These are phyloP conservation scores for Xiphydria camelus DNA, from an alignment of 2,888 invertebrate genomes.

Conservation along the genomic window DNA sequence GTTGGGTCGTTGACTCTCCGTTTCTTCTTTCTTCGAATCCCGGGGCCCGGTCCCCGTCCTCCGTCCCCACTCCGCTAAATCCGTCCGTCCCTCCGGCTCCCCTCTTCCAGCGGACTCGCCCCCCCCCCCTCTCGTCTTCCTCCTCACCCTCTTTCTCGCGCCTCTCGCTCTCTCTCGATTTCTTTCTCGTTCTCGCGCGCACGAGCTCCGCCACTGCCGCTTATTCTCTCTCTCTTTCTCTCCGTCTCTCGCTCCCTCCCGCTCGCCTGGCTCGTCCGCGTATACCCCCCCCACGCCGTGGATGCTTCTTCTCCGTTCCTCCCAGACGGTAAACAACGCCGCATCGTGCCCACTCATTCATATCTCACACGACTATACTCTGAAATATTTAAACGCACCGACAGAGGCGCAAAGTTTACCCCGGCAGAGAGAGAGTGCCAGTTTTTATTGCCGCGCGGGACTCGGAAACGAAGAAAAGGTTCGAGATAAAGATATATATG, in stretches of 20 bases:
- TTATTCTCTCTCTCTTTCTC: constrained; percentile 11
- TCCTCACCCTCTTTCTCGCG: constrained; percentile 5
- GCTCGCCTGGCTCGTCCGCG: constrained; percentile 28
- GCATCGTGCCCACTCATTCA: constrained; percentile 37
- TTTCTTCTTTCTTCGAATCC: constrained; percentile 54
- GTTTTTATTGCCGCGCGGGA: not conserved
- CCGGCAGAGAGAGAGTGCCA: not conserved
- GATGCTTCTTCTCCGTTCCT: constrained; percentile 33
- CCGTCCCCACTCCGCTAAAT: constrained; percentile 25
- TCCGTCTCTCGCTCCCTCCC: constrained; percentile 1
- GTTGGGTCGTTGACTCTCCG: constrained; percentile 52
- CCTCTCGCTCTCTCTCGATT: constrained; percentile 2
- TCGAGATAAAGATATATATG: too few relatives aligned
- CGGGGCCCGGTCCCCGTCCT: constrained; percentile 37
- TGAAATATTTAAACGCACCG: constrained; percentile 37
- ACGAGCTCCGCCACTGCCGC: not conserved
- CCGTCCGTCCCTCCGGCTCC: constrained; percentile 1
- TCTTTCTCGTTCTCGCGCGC: constrained; percentile 1
- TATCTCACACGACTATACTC: constrained; percentile 34
- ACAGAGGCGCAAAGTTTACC: constrained; percentile 13
- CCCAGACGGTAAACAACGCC: constrained; percentile 51
- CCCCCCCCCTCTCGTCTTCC: constrained; percentile 7
- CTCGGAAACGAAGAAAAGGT: constrained; percentile 1
- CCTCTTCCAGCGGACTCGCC: constrained; percentile 10
- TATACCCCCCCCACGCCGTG: too few relatives aligned